Conservation (phyloP, 1,140 invertebrate genomes). For the Colletes latitarsis region DNA sequence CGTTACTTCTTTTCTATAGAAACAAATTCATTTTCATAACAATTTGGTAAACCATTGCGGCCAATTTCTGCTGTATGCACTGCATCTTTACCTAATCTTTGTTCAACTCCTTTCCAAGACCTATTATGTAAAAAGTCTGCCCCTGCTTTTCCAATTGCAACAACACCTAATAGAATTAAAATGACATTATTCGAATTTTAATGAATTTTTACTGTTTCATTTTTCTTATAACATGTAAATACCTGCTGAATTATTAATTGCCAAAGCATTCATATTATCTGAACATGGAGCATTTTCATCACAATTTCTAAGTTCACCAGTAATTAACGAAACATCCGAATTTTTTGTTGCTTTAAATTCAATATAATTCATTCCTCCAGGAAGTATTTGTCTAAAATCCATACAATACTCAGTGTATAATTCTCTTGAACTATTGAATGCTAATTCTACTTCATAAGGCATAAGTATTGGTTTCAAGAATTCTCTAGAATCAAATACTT, state of each 20-base stretch:
- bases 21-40: slow-evolving; percentile 78
- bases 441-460: slow-evolving; percentile 96
- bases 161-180: slow-evolving; percentile 64
- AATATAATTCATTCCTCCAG: slow-evolving; percentile 83
- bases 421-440: slow-evolving; percentile 86
- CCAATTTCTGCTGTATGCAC: slow-evolving; percentile 84
- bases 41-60: slow-evolving; percentile 83
- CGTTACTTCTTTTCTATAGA: slow-evolving; percentile 1
- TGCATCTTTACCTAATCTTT: slow-evolving; percentile 85
- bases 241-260: slow-evolving; percentile 52
- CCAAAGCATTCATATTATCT: slow-evolving; percentile 72
- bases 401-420: slow-evolving; percentile 85
- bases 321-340: slow-evolving; percentile 87
- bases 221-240: slow-evolving; percentile 21
- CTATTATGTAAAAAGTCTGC: slow-evolving; percentile 83
- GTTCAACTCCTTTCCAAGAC: slow-evolving; percentile 89
- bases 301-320: slow-evolving; percentile 83
- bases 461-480: slow-evolving; percentile 95
- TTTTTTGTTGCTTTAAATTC: slow-evolving; percentile 76
- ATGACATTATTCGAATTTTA: not conserved
- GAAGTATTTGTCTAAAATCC: slow-evolving; percentile 89
- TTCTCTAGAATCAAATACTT: slow-evolving; percentile 91
- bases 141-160: slow-evolving; percentile 81
- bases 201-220: not conserved
- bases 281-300: slow-evolving; percentile 62